Conservation (phyloP, 2,113 vertebrate species). For the Mesembrinibis cayennensis region DNA sequence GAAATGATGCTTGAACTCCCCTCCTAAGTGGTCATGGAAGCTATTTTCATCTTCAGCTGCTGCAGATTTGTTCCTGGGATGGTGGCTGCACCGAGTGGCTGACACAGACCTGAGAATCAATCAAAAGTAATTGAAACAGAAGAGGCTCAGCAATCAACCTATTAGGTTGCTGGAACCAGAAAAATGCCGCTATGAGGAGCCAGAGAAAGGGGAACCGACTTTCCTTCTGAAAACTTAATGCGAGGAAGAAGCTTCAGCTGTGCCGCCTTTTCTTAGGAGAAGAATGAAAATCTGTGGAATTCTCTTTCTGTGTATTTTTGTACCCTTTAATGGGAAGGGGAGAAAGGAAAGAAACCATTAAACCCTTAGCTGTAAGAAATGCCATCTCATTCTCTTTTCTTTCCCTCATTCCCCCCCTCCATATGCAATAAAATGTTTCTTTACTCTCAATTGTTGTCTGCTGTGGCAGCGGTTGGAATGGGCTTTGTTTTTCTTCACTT, state of each 20-base stretch:
- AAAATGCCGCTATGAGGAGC: conserved; percentile 28
- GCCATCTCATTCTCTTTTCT: not conserved
- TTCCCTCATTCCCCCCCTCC: not conserved
- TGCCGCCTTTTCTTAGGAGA: fast-evolving
- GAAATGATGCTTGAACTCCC: conserved; percentile 35
- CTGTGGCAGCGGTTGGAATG: not conserved
- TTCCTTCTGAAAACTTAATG: conserved; percentile 48
- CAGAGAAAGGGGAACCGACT: not conserved
- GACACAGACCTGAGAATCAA: conserved; percentile 66
- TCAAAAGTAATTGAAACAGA: conserved; percentile 73
- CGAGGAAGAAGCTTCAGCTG: not conserved
- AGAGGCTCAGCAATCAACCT: conserved; percentile 68
- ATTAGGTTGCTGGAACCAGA: conserved; percentile 67
- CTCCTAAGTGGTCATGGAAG: conserved; percentile 23
- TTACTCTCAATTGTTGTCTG: conserved; percentile 16
- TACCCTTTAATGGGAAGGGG: not conserved
- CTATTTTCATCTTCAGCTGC: conserved; percentile 62
- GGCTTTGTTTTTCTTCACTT: conserved; percentile 47
- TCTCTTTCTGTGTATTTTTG: not conserved
- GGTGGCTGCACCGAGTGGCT: conserved; percentile 37
- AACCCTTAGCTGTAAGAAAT: not conserved
- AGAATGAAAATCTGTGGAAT: conserved; percentile 12
- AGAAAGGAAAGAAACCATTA: not conserved
- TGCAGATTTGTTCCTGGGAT: conserved; percentile 49
- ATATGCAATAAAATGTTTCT: conserved; percentile 18